phyloP scores from a whole-genome alignment of 2,888 invertebrate species.

The Melinaea menophilus region DNA sequence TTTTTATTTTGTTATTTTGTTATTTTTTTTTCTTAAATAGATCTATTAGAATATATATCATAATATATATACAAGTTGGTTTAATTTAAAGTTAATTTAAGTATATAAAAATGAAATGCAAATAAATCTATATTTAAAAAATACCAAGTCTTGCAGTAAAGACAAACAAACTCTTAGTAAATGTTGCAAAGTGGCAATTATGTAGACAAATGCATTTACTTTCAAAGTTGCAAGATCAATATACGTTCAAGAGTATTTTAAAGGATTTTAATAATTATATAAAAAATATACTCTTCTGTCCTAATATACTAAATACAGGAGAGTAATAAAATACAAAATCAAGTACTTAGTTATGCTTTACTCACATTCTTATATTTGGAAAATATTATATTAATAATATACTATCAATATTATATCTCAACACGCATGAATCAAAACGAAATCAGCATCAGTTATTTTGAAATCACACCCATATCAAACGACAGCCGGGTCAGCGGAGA shows the following conservation, averaged over 20 bases:
- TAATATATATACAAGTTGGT: too few relatives aligned
- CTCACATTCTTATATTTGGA: too few relatives aligned
- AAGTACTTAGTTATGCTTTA: background rate
- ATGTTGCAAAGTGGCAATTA: slow-evolving; percentile 48
- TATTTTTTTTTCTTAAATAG: too few relatives aligned
- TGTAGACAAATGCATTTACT: slow-evolving; percentile 40
- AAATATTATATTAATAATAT: background rate
- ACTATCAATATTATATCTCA: slow-evolving; percentile 49
- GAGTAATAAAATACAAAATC: background rate
- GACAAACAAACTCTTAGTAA: slow-evolving; percentile 43
- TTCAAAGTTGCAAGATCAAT: slow-evolving; percentile 22
- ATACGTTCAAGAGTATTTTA: background rate
- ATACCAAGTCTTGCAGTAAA: too few relatives aligned
- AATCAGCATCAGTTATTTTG: slow-evolving; percentile 73
- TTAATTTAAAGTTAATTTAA: too few relatives aligned
- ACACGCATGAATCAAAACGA: slow-evolving; percentile 69
- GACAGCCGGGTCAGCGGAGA: slow-evolving; percentile 54
- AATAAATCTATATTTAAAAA: slow-evolving; percentile 26
- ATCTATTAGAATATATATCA: too few relatives aligned
- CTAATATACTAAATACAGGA: slow-evolving; percentile 1
- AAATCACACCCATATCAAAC: slow-evolving; percentile 68
- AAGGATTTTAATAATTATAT: background rate
- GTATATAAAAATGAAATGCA: slow-evolving; percentile 11
- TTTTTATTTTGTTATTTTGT: too few relatives aligned
- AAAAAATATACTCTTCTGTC: background rate